Conservation (phyloP, 2,888 invertebrate species). For the Willowsia nigromaculata region DNA sequence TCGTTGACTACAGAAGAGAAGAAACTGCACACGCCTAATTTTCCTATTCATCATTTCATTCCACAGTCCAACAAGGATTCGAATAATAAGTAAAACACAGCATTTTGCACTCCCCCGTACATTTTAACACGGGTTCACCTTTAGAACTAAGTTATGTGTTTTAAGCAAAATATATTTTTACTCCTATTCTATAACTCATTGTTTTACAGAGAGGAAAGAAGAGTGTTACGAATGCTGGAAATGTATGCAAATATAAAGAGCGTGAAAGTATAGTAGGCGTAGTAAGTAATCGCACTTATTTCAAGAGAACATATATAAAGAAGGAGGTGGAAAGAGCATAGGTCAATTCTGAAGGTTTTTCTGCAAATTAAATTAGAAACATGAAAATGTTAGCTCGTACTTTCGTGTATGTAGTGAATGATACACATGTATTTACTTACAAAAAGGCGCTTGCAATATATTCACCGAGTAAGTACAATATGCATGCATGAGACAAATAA, state of each 20-base stretch:
- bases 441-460: too few relatives aligned
- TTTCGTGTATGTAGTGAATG: too few relatives aligned
- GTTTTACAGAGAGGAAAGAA: neutral
- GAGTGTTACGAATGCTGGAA: too few relatives aligned
- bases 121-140: too few relatives aligned
- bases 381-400: neutral
- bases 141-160: too few relatives aligned
- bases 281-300: neutral
- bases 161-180: too few relatives aligned
- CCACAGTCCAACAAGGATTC: neutral
- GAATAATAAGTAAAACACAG: neutral
- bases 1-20: neutral
- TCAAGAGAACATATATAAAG: neutral
- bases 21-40: neutral
- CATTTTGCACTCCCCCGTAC: neutral
- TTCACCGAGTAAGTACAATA: too few relatives aligned
- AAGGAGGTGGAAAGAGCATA: slow-evolving; percentile 10
- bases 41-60: too few relatives aligned
- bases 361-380: slow-evolving; percentile 17
- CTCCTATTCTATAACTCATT: too few relatives aligned
- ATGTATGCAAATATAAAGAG: neutral
- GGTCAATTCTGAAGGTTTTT: slow-evolving; percentile 17
- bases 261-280: neutral
- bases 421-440: too few relatives aligned
- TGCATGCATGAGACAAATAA: too few relatives aligned